phyloP scores from a whole-genome alignment of 2,113 vertebrate species.

The Acinonyx jubatus region DNA sequence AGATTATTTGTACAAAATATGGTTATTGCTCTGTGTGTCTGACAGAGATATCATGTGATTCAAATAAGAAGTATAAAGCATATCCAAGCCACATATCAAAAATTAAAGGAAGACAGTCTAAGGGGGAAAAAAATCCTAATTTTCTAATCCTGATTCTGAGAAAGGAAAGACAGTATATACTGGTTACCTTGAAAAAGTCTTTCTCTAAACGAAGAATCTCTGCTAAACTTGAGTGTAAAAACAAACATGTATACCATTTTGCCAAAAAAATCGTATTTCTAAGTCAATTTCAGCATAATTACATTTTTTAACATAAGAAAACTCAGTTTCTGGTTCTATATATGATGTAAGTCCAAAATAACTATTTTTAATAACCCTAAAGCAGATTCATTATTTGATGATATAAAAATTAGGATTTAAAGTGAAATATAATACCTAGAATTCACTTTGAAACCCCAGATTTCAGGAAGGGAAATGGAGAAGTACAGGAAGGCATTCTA shows the following conservation, averaged over 20 bases:
- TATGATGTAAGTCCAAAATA: neutral
- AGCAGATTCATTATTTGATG: neutral
- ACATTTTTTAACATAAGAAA: constrained; percentile 11
- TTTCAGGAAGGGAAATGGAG: neutral
- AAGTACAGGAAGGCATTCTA: neutral
- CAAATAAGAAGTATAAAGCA: neutral
- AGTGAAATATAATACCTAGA: neutral
- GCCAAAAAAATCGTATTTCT: neutral
- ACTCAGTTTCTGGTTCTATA: neutral
- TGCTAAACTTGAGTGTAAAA: neutral
- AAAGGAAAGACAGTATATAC: neutral
- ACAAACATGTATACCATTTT: neutral
- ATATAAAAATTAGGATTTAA: constrained; percentile 45
- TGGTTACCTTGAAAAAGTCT: neutral
- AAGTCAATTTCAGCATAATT: neutral
- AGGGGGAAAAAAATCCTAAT: neutral
- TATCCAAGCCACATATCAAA: neutral
- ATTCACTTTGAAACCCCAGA: constrained; percentile 34
- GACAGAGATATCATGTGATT: neutral
- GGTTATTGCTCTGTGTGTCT: neutral
- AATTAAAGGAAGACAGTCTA: neutral
- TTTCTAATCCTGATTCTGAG: neutral
- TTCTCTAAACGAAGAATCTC: neutral
- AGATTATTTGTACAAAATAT: neutral
- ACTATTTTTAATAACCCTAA: neutral